Base-by-base conservation (phyloP, 2,797 vertebrate species). In the Xenops minutus region DNA sequence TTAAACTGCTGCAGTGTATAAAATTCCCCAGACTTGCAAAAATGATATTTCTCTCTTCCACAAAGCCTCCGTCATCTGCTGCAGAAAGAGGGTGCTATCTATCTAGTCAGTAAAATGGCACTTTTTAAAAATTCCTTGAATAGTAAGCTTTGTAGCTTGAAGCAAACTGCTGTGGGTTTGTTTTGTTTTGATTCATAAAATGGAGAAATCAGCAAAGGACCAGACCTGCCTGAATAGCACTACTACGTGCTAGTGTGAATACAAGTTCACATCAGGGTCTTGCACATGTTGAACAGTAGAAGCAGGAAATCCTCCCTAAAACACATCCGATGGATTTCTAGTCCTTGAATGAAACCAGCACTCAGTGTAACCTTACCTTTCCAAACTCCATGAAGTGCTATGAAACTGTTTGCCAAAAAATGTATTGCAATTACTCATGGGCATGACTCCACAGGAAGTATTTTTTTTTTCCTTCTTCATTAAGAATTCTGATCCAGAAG, bases 241-340 rank as follows among this genome's bases (percentile, higher is more conserved):
- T 23, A 64, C 18, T 73, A 72, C 36, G 92, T 91, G 12, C 24
- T 61, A 43, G 17, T n/a, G 18, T 64, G 72, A 80, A 61, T 20
- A 56, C 69, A 87, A 52, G 49, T 56, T 95, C 32, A 87, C 46
- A 32, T 82, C 44, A 68, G 34, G 43, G 27, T 85, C 81, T 69
- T 67, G 44, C 51, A 74, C 1, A 1, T 67, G 68, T 36, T 90
- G 64, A 87, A 83, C 27, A 64, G 56, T 6, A 89, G 89, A 91
- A 93, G 37, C 74, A 95, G 67, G 64, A 95, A 93, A 92, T 85
- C 68, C 72, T 89, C 41, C 61, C 55, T 82, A 87, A 94, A 93
- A 85, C 12, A 77, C 9, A 67, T 67, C 56, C 6, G 5, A 74
- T 79, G n/a, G 75, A 62, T 92, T 93, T 93, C 64, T 91, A 41